These are phyloP conservation scores for Luperina testacea DNA, from an alignment of 2,888 invertebrate species.

Conservation along the genomic window DNA sequence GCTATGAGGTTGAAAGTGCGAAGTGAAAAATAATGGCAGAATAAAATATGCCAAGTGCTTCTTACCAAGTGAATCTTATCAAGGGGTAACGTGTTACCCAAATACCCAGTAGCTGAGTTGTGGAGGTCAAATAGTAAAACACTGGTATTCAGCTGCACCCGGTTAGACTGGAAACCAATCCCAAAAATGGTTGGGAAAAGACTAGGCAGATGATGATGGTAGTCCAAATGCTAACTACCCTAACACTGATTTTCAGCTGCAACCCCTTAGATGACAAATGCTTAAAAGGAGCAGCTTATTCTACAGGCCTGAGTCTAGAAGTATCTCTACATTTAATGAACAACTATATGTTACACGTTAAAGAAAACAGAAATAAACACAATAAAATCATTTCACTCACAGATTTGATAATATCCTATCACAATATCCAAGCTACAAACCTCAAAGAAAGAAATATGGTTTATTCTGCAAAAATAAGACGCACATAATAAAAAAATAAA, in stretches of 20 bases:
- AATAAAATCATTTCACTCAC: no score
- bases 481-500: not conserved
- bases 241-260: not conserved
- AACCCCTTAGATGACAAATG: not conserved
- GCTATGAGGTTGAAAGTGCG: no score
- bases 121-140: not conserved
- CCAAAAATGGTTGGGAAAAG: not conserved
- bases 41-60: not conserved
- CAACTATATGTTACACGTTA: not conserved
- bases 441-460: not conserved
- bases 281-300: not conserved
- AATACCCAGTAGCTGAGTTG: not conserved
- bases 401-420: not conserved
- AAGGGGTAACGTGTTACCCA: no score
- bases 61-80: no score
- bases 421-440: not conserved
- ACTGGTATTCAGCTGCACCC: not conserved
- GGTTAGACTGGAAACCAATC: not conserved
- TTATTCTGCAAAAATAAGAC: not conserved
- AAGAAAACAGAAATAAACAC: not conserved
- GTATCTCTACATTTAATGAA: not conserved
- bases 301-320: not conserved
- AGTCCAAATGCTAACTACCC: not conserved
- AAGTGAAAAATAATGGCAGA: not conserved
- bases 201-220: not conserved